Conservation (phyloP, 2,888 invertebrate species). For the Melieria picta region DNA sequence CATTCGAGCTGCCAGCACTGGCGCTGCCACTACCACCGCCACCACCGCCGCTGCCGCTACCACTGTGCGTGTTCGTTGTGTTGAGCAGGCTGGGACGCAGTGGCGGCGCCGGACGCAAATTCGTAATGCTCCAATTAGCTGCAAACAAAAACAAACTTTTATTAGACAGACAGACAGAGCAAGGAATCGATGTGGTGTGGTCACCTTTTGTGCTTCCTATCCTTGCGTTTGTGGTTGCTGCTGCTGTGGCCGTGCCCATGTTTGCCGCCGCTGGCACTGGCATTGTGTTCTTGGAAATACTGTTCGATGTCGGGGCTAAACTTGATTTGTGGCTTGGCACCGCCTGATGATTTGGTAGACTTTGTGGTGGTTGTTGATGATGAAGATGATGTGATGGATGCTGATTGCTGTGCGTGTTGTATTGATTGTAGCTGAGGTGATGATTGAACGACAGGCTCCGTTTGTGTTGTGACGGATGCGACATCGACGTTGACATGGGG, state of each 20-base stretch:
- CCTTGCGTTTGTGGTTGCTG: conserved; percentile 65
- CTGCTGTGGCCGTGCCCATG: conserved; percentile 49
- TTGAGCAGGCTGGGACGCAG: conserved; percentile 78
- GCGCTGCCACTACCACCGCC: conserved; percentile 66
- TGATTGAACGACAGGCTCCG: conserved; percentile 77
- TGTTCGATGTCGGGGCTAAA: conserved; percentile 68
- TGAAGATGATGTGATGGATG: conserved; percentile 69
- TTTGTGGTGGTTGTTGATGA: conserved; percentile 67
- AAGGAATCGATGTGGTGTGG: not conserved
- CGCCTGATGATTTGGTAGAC: conserved; percentile 71
- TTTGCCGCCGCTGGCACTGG: conserved; percentile 54
- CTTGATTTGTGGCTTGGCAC: conserved; percentile 65
- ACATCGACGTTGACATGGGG: conserved; percentile 38
- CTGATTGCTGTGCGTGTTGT: conserved; percentile 63
- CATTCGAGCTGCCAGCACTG: conserved; percentile 57
- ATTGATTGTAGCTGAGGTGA: conserved; percentile 76
- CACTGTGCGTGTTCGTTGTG: conserved; percentile 70
- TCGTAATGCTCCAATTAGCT: conserved; percentile 83
- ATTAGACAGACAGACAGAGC: not conserved
- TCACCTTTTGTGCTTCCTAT: conserved; percentile 71
- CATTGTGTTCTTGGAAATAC: conserved; percentile 69
- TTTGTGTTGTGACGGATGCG: conserved; percentile 72
- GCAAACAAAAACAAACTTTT: not conserved
- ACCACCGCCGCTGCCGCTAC: conserved; percentile 48
- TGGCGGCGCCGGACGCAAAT: conserved; percentile 89